Percentiles rank a stretch among this genome's conserved stretches.
phyloP scores from a whole-genome alignment of 2,888 invertebrate genomes.

The Reticulitermes lucifugus region DNA sequence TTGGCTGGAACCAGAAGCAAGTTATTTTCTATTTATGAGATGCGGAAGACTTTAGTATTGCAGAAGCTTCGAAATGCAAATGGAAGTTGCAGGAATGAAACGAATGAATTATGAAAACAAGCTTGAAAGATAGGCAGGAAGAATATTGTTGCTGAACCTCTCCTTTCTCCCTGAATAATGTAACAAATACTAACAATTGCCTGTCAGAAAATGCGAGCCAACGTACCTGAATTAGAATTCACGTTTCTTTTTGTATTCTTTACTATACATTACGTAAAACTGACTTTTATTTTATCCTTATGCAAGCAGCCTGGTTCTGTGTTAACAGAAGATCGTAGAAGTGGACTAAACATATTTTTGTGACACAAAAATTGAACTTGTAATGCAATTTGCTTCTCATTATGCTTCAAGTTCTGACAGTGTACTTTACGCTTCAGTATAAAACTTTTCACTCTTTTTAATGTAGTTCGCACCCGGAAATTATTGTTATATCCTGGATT shows the following conservation, averaged over 20 bases:
- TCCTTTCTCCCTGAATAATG: conserved; percentile 15
- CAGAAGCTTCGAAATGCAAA: conserved; percentile 34
- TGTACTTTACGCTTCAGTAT: too few species aligned
- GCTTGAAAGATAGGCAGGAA: conserved; percentile 23
- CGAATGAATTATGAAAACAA: conserved; percentile 35
- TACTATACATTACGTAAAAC: not conserved
- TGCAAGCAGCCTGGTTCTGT: not conserved
- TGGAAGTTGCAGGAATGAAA: conserved; percentile 36
- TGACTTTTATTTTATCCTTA: not conserved
- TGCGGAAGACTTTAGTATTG: conserved; percentile 23
- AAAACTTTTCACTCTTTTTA: too few species aligned
- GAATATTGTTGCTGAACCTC: not conserved
- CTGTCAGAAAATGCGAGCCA: not conserved
- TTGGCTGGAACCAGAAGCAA: not conserved
- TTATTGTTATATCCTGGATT: too few species aligned
- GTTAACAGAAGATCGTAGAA: not conserved
- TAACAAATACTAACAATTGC: not conserved
- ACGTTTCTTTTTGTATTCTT: not conserved
- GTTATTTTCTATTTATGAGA: conserved; percentile 24
- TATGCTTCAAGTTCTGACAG: too few species aligned
- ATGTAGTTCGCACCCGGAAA: too few species aligned
- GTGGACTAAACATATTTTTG: not conserved
- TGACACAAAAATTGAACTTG: too few species aligned
- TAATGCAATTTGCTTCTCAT: too few species aligned
- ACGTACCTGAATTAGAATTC: not conserved